Base-by-base conservation (phyloP, 1,140 invertebrate species). In the Apocrypta bakeri region DNA sequence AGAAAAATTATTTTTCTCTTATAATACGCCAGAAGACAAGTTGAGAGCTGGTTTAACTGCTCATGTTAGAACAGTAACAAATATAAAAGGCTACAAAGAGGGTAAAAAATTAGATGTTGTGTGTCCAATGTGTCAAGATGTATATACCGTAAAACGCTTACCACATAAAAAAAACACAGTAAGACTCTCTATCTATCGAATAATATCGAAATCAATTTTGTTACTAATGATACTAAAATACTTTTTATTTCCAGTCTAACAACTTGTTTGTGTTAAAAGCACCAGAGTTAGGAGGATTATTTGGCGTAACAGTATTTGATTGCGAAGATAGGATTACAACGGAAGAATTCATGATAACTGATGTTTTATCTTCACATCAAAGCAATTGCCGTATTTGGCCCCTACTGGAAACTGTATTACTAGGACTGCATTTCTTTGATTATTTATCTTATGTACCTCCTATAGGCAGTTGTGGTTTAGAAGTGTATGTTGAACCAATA, bases 371-470 rank as follows among this genome's bases (percentile, higher is more conserved):
- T 27, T 90, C 91, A 1, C 92, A 93, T 81, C 90, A 89, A 86
- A 92, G 92, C 83, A 93, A 93, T 85, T 90, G 92, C 86, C 89
- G 90, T 87, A 91, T 91, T 72, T 92, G 90, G 88, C 88, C 92
- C 80, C 87, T 87, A 48, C 85, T 92, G 24, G 90, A 91, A 85
- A 87, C 91, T 27, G 88, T 88, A 8, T 84, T 93, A n/a, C 81
- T 93, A 3, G 91, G 90, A n/a, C 84, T 92, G 42, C 92, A 93
- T 73, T 85, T 93, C 29, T 85, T 92, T 40, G 92, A 93, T 85
- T 93, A 93, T 78, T 91, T 92, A 66, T 90, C 89, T 56, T 93
- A 92, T 76, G 85, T 92, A 40, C 92, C 93, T n/a, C 90, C 92
- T 56, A 89, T 88, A 81, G 91, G 91, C 12, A 93, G 90, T 27